phyloP scores from a whole-genome alignment of 2,888 invertebrate species.

The Cenopis cana region DNA sequence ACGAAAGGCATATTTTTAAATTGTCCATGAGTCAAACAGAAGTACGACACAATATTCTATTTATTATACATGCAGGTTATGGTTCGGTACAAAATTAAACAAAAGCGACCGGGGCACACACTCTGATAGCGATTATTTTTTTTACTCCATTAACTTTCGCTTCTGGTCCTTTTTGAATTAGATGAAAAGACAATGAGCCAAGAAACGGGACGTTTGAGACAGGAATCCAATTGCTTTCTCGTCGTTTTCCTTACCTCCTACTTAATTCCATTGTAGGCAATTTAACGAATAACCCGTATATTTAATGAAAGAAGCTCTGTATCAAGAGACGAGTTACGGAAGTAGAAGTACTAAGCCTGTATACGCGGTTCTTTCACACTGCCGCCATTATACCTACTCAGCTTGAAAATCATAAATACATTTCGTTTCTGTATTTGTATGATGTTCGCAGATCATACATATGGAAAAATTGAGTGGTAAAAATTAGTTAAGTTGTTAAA shows the following conservation, averaged over 20 bases:
- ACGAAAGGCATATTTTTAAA: too few relatives aligned
- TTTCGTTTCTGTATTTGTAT: too few relatives aligned
- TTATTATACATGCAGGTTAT: neutral
- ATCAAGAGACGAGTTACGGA: too few relatives aligned
- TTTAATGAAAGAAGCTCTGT: neutral
- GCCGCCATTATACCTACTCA: too few relatives aligned
- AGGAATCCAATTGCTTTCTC: slow-evolving; percentile 16
- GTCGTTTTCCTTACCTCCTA: neutral
- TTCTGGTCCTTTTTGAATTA: slow-evolving; percentile 36
- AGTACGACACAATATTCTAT: too few relatives aligned
- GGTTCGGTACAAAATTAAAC: neutral
- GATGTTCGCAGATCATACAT: too few relatives aligned
- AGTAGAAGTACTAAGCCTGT: too few relatives aligned
- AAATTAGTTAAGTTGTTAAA: too few relatives aligned
- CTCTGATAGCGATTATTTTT: slow-evolving; percentile 7
- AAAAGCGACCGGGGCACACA: neutral
- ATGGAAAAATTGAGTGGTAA: too few relatives aligned
- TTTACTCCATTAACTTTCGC: slow-evolving; percentile 31
- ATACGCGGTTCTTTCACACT: too few relatives aligned
- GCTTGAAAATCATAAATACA: too few relatives aligned
- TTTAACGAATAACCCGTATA: neutral
- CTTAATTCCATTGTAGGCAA: slow-evolving; percentile 1
- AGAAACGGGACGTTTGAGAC: slow-evolving; percentile 14
- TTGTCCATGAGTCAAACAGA: too few relatives aligned
- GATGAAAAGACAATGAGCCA: slow-evolving; percentile 37